phyloP scores from a whole-genome alignment of 2,113 vertebrate genomes.

The Chaetura pelagica region DNA sequence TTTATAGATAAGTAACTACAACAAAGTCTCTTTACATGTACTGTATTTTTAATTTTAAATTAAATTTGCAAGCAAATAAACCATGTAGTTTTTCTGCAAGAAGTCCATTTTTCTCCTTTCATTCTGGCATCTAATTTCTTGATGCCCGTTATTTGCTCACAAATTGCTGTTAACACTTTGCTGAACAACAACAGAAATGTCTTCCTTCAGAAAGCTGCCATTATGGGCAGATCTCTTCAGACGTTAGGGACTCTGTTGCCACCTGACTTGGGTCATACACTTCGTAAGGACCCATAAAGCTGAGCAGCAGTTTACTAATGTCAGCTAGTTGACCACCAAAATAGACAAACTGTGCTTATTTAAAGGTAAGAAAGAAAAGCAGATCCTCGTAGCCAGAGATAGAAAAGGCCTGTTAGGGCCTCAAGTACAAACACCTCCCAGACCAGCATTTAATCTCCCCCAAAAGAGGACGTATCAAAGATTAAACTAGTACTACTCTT shows the following conservation, averaged over 20 bases:
- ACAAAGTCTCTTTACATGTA: not conserved
- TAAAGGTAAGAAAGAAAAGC: not conserved
- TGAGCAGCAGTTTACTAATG: not conserved
- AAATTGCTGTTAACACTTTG: not conserved
- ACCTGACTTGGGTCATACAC: not conserved
- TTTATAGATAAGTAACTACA: not conserved
- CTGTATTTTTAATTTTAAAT: not conserved
- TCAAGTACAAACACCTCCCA: not conserved
- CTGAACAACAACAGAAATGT: not conserved
- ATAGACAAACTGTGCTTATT: not conserved
- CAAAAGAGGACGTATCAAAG: not conserved
- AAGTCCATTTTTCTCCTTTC: not conserved
- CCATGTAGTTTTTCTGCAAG: not conserved
- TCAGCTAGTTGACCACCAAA: not conserved
- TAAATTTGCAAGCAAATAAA: not conserved
- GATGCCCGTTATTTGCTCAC: not conserved
- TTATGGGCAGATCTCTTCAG: not conserved
- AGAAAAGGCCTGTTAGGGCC: not conserved
- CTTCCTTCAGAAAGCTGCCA: not conserved
- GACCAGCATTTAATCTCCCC: slow-evolving; percentile 2
- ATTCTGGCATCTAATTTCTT: not conserved
- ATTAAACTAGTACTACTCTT: slow-evolving; percentile 7
- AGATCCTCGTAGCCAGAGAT: not conserved
- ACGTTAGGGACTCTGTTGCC: not conserved
- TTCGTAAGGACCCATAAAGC: not conserved